These are phyloP conservation scores for Crypturellus undulatus DNA, from an alignment of 2,113 vertebrate genomes.

Conservation along the genomic window DNA sequence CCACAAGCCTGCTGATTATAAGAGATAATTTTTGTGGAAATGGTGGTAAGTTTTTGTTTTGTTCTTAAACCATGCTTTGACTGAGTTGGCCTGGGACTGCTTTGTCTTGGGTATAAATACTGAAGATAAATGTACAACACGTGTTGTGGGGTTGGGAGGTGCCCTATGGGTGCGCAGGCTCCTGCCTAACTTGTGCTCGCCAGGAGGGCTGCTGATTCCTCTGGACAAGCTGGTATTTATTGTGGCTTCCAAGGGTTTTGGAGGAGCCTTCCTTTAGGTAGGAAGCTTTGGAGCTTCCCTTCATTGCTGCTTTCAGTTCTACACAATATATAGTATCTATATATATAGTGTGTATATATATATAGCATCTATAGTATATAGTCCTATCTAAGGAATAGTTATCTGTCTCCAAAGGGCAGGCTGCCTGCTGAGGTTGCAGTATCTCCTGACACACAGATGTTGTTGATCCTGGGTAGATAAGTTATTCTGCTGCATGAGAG, in stretches of 20 bases:
- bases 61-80: neutral
- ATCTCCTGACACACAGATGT: neutral
- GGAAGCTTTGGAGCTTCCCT: neutral
- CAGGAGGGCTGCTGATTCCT: fast-evolving
- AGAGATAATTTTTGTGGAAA: fast-evolving
- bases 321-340: no score
- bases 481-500: neutral
- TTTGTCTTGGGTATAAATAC: neutral
- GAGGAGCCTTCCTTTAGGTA: neutral
- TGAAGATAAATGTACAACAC: neutral
- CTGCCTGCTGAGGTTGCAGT: neutral
- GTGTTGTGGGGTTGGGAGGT: neutral
- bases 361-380: no score
- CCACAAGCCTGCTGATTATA: fast-evolving
- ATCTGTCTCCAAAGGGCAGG: fast-evolving
- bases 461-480: neutral
- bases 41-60: neutral
- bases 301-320: neutral
- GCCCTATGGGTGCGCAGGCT: neutral
- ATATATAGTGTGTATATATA: no score
- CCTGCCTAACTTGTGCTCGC: fast-evolving
- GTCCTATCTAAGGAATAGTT: neutral
- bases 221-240: no score
- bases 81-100: neutral
- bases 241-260: neutral